Percentiles rank a stretch among this genome's conserved stretches.
Conservation (phyloP, 2,888 invertebrate genomes). For the Corythucha ciliata region DNA sequence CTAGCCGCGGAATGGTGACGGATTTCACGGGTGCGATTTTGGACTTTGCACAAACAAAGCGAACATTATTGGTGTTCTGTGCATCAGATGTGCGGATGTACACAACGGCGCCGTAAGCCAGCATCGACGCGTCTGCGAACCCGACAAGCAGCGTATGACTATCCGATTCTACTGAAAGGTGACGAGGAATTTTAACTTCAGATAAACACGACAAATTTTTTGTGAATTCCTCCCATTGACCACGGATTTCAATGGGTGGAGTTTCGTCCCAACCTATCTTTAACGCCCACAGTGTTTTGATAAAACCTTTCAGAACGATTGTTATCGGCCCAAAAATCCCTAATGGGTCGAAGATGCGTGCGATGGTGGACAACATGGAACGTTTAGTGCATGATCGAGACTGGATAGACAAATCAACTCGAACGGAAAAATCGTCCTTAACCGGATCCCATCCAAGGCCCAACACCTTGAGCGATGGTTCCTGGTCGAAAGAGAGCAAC, state of each 20-base stretch:
- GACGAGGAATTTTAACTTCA: background rate
- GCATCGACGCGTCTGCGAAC: slow-evolving; percentile 4
- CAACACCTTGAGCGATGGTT: background rate
- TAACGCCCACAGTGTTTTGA: background rate
- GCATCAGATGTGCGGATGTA: background rate
- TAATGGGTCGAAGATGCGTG: slow-evolving; percentile 10
- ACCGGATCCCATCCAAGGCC: background rate
- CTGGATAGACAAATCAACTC: too few species aligned
- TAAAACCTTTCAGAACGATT: background rate
- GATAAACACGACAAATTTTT: background rate
- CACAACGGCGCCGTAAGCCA: slow-evolving; percentile 7
- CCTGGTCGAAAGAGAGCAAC: background rate
- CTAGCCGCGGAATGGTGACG: background rate
- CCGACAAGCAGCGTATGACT: background rate
- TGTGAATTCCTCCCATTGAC: background rate
- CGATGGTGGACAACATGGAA: background rate
- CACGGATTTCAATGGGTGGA: background rate
- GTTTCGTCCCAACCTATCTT: background rate
- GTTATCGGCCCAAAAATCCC: slow-evolving; percentile 4
- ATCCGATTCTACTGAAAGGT: background rate
- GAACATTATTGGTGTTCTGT: too few species aligned
- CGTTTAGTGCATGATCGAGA: slow-evolving; percentile 11
- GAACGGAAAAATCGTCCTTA: background rate
- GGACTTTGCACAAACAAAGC: background rate
- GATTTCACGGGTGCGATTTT: background rate